phyloP scores from a whole-genome alignment of 2,797 vertebrate species.

The Aeoliscus strigatus region DNA sequence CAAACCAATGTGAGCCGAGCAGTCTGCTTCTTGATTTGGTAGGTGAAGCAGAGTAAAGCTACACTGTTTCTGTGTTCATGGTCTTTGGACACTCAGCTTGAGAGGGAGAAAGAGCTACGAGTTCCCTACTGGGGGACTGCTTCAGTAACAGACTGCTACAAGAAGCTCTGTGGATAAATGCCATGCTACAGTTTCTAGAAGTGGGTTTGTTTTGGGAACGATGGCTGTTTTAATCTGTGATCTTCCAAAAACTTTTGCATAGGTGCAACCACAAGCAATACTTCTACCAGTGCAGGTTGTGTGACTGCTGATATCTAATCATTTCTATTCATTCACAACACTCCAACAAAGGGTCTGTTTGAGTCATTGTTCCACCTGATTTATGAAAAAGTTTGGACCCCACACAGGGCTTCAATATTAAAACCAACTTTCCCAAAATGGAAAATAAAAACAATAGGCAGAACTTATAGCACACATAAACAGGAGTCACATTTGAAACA shows the following conservation, averaged over 20 bases:
- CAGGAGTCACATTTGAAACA: slow-evolving; percentile 36
- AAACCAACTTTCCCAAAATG: slow-evolving; percentile 61
- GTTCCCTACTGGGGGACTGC: slow-evolving; percentile 1
- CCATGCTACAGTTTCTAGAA: slow-evolving; percentile 21
- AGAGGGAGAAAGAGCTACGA: no score
- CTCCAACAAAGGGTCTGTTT: slow-evolving; percentile 5
- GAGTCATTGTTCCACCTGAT: slow-evolving; percentile 3
- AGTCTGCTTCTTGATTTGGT: no score
- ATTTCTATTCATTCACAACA: slow-evolving; percentile 10
- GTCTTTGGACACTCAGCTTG: no score
- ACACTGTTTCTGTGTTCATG: no score
- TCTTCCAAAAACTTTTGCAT: slow-evolving; percentile 14
- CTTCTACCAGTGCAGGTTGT: slow-evolving; percentile 16
- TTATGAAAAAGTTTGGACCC: slow-evolving; percentile 41
- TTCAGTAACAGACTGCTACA: no score
- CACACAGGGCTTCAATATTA: slow-evolving; percentile 49
- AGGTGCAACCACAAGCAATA: slow-evolving; percentile 18
- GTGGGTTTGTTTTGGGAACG: background rate
- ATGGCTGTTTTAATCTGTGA: background rate
- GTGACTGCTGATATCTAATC: slow-evolving; percentile 4
- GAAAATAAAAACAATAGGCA: slow-evolving; percentile 54
- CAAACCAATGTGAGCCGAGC: no score
- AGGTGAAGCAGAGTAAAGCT: no score
- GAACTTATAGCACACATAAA: slow-evolving; percentile 25
- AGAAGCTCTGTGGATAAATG: background rate